These are phyloP conservation scores for Pocota personata DNA, from an alignment of 2,888 invertebrate genomes.

Conservation along the genomic window DNA sequence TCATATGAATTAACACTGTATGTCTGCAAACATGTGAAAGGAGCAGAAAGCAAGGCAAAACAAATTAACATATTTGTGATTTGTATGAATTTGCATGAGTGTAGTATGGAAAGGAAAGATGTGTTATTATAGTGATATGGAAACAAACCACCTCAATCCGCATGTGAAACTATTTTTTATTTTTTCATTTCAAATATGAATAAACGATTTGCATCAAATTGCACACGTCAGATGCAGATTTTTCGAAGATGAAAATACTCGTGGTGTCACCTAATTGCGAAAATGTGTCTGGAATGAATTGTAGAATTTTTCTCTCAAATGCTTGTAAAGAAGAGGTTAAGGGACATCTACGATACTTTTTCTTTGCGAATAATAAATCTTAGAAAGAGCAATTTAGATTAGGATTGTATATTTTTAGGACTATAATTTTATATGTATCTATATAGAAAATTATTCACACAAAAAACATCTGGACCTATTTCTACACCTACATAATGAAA, in stretches of 20 bases:
- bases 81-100: slow-evolving; percentile 13
- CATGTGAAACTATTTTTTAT: not conserved
- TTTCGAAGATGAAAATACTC: not conserved
- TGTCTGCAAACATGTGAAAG: not conserved
- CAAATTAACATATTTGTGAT: slow-evolving; percentile 17
- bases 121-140: not conserved
- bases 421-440: too few relatives aligned
- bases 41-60: not conserved
- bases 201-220: slow-evolving; percentile 17
- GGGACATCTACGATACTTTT: not conserved
- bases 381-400: too few relatives aligned
- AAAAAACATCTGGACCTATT: too few relatives aligned
- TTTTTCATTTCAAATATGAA: not conserved
- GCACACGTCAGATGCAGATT: not conserved
- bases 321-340: not conserved
- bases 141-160: not conserved
- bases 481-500: not conserved
- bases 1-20: slow-evolving; percentile 9
- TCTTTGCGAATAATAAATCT: not conserved
- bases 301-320: not conserved
- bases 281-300: not conserved
- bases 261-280: not conserved
- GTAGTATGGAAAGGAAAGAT: not conserved
- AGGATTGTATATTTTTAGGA: too few relatives aligned
- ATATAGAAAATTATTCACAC: too few relatives aligned